phyloP scores from a whole-genome alignment of 2,113 vertebrate species.

The Xenus cinereus region DNA sequence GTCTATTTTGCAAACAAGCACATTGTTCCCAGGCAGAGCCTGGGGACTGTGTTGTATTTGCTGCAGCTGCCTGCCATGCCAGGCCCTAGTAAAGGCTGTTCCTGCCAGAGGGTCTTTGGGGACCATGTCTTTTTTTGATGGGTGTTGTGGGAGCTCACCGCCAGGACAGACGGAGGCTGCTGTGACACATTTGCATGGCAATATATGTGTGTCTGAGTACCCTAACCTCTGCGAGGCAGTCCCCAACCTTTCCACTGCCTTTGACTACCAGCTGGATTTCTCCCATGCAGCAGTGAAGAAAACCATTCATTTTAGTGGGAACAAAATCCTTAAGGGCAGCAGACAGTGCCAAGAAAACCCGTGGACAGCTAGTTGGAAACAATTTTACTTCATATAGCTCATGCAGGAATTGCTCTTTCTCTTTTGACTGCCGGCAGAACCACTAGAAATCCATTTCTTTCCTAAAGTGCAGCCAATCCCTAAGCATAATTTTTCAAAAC shows the following conservation, averaged over 20 bases:
- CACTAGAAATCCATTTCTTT: not conserved
- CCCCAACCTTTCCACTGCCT: not conserved
- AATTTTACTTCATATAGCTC: not conserved
- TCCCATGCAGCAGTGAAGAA: not conserved
- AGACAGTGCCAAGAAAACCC: constrained; percentile 36
- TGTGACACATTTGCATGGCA: not conserved
- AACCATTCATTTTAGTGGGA: not conserved
- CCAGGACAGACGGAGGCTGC: not conserved
- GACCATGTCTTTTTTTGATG: not conserved
- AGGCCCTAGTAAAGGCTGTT: not conserved
- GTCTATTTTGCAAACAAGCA: not conserved
- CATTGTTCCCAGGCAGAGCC: not conserved
- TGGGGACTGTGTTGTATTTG: not conserved
- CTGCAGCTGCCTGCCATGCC: not conserved
- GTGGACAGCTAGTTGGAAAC: constrained; percentile 38
- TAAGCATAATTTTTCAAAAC: not conserved
- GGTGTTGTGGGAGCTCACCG: not conserved
- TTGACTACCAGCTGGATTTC: not conserved
- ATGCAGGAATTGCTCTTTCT: not conserved
- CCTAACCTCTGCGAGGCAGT: not conserved
- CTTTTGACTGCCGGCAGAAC: not conserved
- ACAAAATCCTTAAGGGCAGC: not conserved
- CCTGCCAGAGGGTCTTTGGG: not conserved
- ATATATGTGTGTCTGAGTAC: not conserved
- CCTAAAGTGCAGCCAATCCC: not conserved